Percentiles rank a stretch among this genome's conserved stretches.
Evolutionary conservation across 1,140 invertebrate species (phyloP).

Genomic region (Chymomyza costata): DNA sequence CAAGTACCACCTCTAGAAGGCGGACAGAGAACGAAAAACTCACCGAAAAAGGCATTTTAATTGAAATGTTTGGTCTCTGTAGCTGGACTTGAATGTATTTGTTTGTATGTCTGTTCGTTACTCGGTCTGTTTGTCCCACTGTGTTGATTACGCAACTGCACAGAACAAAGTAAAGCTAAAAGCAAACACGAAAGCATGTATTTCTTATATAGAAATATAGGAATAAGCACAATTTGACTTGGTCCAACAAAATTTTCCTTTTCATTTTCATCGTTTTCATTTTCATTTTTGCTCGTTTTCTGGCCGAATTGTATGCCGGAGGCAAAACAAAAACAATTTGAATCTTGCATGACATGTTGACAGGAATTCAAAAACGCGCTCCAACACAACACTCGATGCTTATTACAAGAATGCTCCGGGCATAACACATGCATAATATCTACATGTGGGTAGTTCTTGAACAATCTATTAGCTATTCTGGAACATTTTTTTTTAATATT

Average conservation of each 20-base stretch:
- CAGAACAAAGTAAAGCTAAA: conserved; percentile 34
- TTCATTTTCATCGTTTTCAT: conserved; percentile 14
- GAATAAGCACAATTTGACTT: not conserved
- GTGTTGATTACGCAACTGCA: conserved; percentile 50
- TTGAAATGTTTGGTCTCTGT: conserved; percentile 51
- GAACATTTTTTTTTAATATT: too few relatives aligned
- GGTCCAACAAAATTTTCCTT: conserved; percentile 5
- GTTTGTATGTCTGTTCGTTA: too few relatives aligned
- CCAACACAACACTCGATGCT: conserved; percentile 18
- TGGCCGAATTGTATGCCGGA: conserved; percentile 18
- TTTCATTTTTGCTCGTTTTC: conserved; percentile 14
- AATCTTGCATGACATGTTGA: conserved; percentile 63
- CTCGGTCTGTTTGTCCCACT: too few relatives aligned
- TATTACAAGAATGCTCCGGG: conserved; percentile 33
- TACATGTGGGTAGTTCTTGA: not conserved
- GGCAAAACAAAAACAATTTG: conserved; percentile 49
- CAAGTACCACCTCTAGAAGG: not conserved
- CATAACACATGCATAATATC: not conserved
- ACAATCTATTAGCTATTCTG: too few relatives aligned
- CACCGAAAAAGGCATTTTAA: conserved; percentile 44
- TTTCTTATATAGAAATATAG: too few relatives aligned
- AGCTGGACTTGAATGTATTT: conserved; percentile 9
- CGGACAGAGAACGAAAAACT: too few relatives aligned
- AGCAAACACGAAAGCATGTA: conserved; percentile 16
- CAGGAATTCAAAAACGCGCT: conserved; percentile 49